Conservation (phyloP, 2,113 vertebrate genomes). For the Todiramphus chloris region DNA sequence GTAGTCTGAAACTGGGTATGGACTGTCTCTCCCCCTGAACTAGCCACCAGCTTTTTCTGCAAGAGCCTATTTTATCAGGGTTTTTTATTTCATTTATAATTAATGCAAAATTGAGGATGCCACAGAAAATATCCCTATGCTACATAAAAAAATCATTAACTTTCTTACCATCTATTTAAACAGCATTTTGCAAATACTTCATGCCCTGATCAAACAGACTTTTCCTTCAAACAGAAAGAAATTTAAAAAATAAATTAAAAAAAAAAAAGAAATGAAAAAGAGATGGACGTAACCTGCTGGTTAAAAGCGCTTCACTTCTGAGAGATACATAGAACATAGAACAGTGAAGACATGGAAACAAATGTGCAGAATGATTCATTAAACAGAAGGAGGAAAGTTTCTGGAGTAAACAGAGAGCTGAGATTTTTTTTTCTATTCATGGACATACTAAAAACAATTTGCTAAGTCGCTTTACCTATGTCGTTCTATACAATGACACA, state of each 20-base stretch:
- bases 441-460: not conserved
- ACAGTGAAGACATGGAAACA: not conserved
- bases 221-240: not conserved
- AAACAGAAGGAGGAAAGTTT: not conserved
- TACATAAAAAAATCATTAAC: not conserved
- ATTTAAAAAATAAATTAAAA: accelerated
- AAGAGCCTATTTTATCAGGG: not conserved
- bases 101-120: not conserved
- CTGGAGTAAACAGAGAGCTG: not conserved
- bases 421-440: not conserved
- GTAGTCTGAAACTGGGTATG: not conserved
- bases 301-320: not conserved
- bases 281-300: not conserved
- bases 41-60: not conserved
- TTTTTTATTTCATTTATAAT: not conserved
- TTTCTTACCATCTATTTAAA: not conserved
- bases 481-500: not conserved
- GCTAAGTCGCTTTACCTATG: not conserved
- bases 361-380: not conserved
- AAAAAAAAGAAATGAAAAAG: not conserved
- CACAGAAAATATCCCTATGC: not conserved
- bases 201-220: not conserved
- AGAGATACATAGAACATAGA: not conserved
- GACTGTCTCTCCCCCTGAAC: not conserved
- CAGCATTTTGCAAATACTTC: not conserved